Evolutionary conservation across 1,140 invertebrate genomes (phyloP).

Genomic region (Leptinotarsa texana): DNA sequence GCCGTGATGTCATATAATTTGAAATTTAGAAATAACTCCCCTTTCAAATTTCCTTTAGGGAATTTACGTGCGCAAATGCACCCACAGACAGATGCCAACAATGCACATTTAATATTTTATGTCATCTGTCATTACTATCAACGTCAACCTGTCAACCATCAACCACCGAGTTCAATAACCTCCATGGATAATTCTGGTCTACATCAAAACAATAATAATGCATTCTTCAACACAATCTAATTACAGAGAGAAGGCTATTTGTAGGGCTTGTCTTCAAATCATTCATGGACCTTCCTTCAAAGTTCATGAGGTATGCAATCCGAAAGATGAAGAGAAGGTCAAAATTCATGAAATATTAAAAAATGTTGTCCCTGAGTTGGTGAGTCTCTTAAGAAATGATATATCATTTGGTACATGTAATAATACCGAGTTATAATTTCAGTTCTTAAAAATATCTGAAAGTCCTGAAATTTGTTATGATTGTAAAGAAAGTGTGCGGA

Average conservation of each 20-base stretch:
- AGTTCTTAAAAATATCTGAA: constrained; percentile 28
- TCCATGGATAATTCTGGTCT: not conserved
- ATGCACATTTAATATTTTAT: not conserved
- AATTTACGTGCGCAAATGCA: no score
- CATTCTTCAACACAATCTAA: not conserved
- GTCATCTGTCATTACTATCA: not conserved
- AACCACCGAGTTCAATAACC: not conserved
- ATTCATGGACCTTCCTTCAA: not conserved
- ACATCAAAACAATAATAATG: not conserved
- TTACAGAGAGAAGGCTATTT: not conserved
- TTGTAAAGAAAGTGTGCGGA: constrained; percentile 18
- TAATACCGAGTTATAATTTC: not conserved
- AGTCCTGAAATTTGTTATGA: constrained; percentile 25
- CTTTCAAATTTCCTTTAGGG: no score
- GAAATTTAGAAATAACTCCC: no score
- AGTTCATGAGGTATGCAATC: not conserved
- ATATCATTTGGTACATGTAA: not conserved
- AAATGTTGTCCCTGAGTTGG: constrained; percentile 21
- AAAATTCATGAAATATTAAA: not conserved
- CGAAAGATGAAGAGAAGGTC: not conserved
- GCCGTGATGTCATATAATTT: no score
- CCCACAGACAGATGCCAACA: no score
- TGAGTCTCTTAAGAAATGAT: constrained; percentile 8
- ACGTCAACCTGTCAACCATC: not conserved
- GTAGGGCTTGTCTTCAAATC: constrained; percentile 18